Evolutionary conservation across 2,888 invertebrate genomes (phyloP).

Genomic region (Microdon myrmicae): DNA sequence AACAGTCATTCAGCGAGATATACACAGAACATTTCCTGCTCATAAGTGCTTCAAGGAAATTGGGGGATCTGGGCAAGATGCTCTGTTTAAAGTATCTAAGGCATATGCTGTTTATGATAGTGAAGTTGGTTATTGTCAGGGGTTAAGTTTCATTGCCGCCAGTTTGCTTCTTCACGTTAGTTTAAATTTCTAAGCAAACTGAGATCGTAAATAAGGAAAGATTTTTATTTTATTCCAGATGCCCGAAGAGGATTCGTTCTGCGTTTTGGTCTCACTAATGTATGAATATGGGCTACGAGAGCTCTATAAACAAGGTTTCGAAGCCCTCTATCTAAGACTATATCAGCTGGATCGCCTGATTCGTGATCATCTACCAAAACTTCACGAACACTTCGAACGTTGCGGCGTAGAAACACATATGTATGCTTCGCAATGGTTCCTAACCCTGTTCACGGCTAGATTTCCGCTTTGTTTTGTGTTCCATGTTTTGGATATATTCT

Average conservation of each 20-base stretch:
- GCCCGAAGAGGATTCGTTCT: conserved; percentile 99
- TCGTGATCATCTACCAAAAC: conserved; percentile 84
- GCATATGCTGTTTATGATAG: conserved; percentile 97
- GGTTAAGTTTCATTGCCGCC: conserved; percentile 96
- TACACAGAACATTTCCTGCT: conserved; percentile 97
- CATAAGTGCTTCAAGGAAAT: conserved; percentile 97
- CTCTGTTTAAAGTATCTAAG: conserved; percentile 93
- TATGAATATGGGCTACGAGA: conserved; percentile 94
- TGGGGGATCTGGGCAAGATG: conserved; percentile 94
- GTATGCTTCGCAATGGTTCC: conserved; percentile 99
- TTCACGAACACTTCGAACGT: conserved; percentile 84
- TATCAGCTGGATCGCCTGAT: conserved; percentile 92
- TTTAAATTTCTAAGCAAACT: conserved; percentile 51
- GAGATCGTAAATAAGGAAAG: background rate
- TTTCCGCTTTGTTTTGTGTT: conserved; percentile 97
- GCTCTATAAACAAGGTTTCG: conserved; percentile 96
- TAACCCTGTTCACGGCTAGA: conserved; percentile 98
- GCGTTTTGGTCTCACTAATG: conserved; percentile 95
- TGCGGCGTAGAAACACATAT: conserved; percentile 94
- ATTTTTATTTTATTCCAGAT: conserved; percentile 73
- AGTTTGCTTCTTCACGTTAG: conserved; percentile 93
- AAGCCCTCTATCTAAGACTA: conserved; percentile 91
- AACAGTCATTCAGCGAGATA: conserved; percentile 94
- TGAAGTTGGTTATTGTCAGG: conserved; percentile 99
- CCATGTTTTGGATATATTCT: conserved; percentile 95